Evolutionary conservation across 2,797 vertebrate genomes (phyloP).

Genomic region (Coracias cyanogaster): DNA sequence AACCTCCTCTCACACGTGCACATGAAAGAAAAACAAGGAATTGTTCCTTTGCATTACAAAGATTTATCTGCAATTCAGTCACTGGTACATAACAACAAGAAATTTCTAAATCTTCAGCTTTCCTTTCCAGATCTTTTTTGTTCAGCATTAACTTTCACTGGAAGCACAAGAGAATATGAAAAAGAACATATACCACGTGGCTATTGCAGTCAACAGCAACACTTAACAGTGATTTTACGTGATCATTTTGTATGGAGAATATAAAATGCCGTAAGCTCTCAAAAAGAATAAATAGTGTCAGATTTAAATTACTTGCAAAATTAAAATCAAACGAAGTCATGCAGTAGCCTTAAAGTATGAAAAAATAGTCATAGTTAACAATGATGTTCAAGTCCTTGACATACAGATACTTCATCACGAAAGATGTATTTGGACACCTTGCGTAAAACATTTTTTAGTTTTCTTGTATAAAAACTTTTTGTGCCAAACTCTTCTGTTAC

Average conservation of each 20-base stretch:
- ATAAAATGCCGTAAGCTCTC: conserved; percentile 7
- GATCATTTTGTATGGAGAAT: background rate
- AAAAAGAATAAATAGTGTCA: background rate
- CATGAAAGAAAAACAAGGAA: conserved; percentile 20
- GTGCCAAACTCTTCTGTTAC: background rate
- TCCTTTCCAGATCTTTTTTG: background rate
- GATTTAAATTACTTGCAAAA: conserved; percentile 3
- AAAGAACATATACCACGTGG: background rate
- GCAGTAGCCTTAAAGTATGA: background rate
- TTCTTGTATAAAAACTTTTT: background rate
- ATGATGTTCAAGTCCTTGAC: background rate
- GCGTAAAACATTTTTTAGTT: background rate
- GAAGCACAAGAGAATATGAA: background rate
- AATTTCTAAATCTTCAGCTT: background rate
- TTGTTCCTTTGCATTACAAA: background rate
- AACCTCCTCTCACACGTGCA: background rate
- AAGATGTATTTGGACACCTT: background rate
- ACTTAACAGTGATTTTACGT: background rate
- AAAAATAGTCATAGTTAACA: background rate
- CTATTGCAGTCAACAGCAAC: background rate
- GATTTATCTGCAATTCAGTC: conserved; percentile 2
- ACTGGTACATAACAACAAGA: background rate
- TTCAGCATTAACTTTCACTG: background rate
- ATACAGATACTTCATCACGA: background rate
- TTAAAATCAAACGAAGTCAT: background rate